A percentile compares a stretch with the other conserved stretches of the same genome.
These are phyloP conservation scores for Gymnocheta viridis DNA, from an alignment of 2,888 invertebrate genomes.

Conservation along the genomic window DNA sequence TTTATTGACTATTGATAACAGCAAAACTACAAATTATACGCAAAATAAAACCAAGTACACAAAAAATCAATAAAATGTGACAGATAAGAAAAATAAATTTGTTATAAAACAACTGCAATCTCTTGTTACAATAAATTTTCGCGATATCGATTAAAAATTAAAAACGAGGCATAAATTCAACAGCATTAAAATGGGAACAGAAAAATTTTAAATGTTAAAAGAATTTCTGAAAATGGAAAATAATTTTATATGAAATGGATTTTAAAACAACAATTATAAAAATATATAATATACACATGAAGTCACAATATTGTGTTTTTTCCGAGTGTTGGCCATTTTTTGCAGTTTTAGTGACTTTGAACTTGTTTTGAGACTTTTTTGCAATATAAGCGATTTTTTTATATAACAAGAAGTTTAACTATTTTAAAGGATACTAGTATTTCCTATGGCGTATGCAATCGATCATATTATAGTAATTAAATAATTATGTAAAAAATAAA, in stretches of 20 bases:
- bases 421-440: no score
- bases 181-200: background rate
- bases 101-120: background rate
- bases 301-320: no score
- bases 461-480: no score
- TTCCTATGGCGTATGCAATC: no score
- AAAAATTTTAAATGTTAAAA: no score
- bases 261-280: no score
- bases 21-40: constrained; percentile 21
- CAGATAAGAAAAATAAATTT: constrained; percentile 36
- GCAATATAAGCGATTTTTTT: no score
- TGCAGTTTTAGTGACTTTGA: no score
- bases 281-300: no score
- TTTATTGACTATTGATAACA: constrained; percentile 55
- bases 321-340: background rate
- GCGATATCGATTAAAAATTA: background rate
- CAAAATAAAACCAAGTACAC: constrained; percentile 48
- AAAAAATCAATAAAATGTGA: constrained; percentile 47
- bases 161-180: background rate
- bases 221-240: background rate
- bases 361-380: no score
- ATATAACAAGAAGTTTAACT: no score
- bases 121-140: background rate
- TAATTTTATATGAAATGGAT: background rate
- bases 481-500: no score